Evolutionary conservation across 2,888 invertebrate species (phyloP).

Genomic region (Heliconius erato): DNA sequence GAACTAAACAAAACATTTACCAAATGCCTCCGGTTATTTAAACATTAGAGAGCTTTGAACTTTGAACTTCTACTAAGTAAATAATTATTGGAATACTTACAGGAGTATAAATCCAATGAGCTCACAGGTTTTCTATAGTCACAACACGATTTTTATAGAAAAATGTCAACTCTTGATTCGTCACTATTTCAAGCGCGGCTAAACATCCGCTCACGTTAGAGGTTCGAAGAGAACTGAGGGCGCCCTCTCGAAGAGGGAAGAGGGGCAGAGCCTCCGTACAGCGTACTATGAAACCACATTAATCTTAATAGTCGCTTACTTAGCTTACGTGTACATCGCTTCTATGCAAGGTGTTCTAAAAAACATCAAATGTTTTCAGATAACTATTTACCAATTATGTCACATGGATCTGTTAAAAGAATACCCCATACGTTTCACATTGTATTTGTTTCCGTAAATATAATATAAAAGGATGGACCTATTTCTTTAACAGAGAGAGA

Average conservation of each 20-base stretch:
- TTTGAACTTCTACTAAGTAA: slow-evolving; percentile 63
- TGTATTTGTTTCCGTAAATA: too few relatives aligned
- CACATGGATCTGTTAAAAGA: too few relatives aligned
- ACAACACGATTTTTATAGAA: slow-evolving; percentile 77
- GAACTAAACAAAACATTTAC: slow-evolving; percentile 45
- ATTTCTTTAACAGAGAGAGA: too few relatives aligned
- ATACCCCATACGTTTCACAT: too few relatives aligned
- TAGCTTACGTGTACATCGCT: slow-evolving; percentile 67
- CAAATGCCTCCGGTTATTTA: slow-evolving; percentile 62
- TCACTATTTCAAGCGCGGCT: slow-evolving; percentile 61
- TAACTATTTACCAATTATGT: background rate
- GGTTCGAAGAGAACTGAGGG: slow-evolving; percentile 75
- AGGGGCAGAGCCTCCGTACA: slow-evolving; percentile 71
- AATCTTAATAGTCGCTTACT: slow-evolving; percentile 62
- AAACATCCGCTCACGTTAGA: slow-evolving; percentile 61
- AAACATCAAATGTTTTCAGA: background rate
- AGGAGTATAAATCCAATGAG: slow-evolving; percentile 74
- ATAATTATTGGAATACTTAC: slow-evolving; percentile 67
- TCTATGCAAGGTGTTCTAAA: slow-evolving; percentile 27
- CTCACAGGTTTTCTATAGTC: slow-evolving; percentile 61
- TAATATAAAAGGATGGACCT: too few relatives aligned
- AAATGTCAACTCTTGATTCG: slow-evolving; percentile 67
- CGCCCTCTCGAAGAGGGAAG: slow-evolving; percentile 72
- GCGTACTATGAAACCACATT: slow-evolving; percentile 56
- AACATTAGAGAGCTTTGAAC: slow-evolving; percentile 62